Evolutionary conservation across 2,113 vertebrate genomes (phyloP).

Genomic region (Azemiops feae): DNA sequence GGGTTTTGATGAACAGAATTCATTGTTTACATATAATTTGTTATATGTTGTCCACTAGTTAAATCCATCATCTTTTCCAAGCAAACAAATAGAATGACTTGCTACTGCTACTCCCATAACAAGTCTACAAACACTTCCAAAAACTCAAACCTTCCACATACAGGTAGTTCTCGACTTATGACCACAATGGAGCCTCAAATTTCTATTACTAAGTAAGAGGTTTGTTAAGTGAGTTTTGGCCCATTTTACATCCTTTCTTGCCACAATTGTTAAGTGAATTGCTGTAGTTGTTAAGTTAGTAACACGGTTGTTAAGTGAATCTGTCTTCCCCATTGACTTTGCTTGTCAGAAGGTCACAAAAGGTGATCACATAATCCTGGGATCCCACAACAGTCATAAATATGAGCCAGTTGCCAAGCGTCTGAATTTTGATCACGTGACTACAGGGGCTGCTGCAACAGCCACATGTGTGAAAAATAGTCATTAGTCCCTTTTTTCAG

Average conservation of each 20-base stretch:
- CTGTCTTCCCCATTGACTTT: too few relatives aligned
- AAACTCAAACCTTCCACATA: background rate
- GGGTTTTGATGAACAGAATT: background rate
- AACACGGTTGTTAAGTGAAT: background rate
- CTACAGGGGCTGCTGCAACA: background rate
- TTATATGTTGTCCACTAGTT: background rate
- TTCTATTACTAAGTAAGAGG: background rate
- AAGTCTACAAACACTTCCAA: background rate
- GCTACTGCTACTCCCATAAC: background rate
- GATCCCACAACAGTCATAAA: background rate
- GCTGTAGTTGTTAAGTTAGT: background rate
- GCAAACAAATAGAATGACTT: background rate
- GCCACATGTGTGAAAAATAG: background rate
- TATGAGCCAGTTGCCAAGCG: background rate
- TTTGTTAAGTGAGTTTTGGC: background rate
- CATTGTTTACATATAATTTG: background rate
- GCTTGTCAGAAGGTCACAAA: too few relatives aligned
- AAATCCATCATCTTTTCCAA: background rate
- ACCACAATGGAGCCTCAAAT: background rate
- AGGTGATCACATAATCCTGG: too few relatives aligned
- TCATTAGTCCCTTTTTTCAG: background rate
- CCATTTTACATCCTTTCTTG: background rate
- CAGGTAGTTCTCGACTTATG: background rate
- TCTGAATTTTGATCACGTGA: background rate
- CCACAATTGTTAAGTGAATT: background rate